phyloP scores from a whole-genome alignment of 2,113 vertebrate genomes.

The Promerops cafer region DNA sequence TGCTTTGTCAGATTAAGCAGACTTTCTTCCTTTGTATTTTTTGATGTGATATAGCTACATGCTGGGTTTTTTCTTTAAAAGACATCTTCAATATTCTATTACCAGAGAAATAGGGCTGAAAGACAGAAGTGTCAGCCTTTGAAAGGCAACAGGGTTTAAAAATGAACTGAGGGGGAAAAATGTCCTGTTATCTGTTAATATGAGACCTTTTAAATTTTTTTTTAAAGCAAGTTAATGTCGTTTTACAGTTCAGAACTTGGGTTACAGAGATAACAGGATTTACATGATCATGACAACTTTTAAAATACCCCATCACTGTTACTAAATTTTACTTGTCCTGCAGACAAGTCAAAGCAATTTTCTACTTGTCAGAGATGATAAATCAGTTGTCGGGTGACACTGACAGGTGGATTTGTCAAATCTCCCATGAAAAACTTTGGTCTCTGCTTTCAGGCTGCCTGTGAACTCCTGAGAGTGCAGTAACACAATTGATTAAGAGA shows the following conservation, averaged over 20 bases:
- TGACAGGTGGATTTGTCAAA: slow-evolving; percentile 45
- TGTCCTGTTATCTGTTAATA: slow-evolving; percentile 7
- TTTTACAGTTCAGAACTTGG: slow-evolving; percentile 1
- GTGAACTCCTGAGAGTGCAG: not conserved
- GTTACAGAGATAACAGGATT: slow-evolving; percentile 50
- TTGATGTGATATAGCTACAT: not conserved
- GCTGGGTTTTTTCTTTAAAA: not conserved
- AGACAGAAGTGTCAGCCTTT: not conserved
- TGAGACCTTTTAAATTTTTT: not conserved
- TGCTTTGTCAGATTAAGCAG: slow-evolving; percentile 14
- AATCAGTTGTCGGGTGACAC: slow-evolving; percentile 20
- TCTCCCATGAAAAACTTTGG: not conserved
- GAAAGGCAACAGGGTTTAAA: slow-evolving; percentile 34
- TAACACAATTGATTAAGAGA: not conserved
- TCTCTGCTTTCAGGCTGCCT: not conserved
- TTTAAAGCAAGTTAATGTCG: not conserved
- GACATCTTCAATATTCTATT: not conserved
- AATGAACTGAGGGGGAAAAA: not conserved
- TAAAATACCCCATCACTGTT: not conserved
- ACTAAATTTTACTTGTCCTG: slow-evolving; percentile 42
- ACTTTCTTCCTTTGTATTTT: slow-evolving; percentile 4
- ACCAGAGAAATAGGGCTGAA: not conserved
- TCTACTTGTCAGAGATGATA: slow-evolving; percentile 30
- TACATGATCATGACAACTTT: slow-evolving; percentile 33
- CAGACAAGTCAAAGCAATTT: slow-evolving; percentile 48